Conservation (phyloP, 2,113 vertebrate genomes). For the Andinoacara biseriatus region DNA sequence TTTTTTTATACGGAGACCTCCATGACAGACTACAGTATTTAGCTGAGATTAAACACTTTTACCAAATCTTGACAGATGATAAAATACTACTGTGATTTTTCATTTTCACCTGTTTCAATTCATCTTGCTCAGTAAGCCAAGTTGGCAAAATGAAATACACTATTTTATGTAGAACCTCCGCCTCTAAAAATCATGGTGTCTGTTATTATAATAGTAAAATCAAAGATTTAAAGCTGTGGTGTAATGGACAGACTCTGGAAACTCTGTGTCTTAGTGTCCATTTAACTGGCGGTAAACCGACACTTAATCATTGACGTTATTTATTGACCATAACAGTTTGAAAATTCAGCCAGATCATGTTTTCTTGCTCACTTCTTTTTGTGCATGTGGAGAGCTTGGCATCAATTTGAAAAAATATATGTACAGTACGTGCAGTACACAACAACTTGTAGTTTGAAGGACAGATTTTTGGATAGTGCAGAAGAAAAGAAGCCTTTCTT, state of each 20-base stretch:
- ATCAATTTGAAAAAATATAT: background rate
- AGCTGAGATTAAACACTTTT: background rate
- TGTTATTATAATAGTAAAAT: slow-evolving; percentile 16
- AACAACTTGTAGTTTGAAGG: background rate
- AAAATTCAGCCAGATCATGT: slow-evolving; percentile 21
- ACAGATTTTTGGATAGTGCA: background rate
- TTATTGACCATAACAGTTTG: slow-evolving; percentile 36
- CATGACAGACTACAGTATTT: background rate
- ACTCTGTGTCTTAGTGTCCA: slow-evolving; percentile 33
- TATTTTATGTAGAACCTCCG: slow-evolving; percentile 23
- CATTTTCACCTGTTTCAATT: slow-evolving; percentile 19
- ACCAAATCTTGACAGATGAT: background rate
- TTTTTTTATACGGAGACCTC: slow-evolving; percentile 5
- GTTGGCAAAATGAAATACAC: slow-evolving; percentile 11
- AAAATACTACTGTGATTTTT: background rate
- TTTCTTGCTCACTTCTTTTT: slow-evolving; percentile 9
- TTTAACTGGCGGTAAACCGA: slow-evolving; percentile 17
- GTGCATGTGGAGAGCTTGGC: background rate
- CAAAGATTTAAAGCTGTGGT: slow-evolving; percentile 32
- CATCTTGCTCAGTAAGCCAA: slow-evolving; percentile 2
- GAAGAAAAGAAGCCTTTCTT: slow-evolving; percentile 9
- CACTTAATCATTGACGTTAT: slow-evolving; percentile 43
- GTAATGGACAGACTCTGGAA: slow-evolving; percentile 39
- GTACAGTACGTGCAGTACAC: background rate
- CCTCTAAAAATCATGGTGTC: slow-evolving; percentile 27